phyloP scores from a whole-genome alignment of 1,140 invertebrate species.

The Homarus americanus region DNA sequence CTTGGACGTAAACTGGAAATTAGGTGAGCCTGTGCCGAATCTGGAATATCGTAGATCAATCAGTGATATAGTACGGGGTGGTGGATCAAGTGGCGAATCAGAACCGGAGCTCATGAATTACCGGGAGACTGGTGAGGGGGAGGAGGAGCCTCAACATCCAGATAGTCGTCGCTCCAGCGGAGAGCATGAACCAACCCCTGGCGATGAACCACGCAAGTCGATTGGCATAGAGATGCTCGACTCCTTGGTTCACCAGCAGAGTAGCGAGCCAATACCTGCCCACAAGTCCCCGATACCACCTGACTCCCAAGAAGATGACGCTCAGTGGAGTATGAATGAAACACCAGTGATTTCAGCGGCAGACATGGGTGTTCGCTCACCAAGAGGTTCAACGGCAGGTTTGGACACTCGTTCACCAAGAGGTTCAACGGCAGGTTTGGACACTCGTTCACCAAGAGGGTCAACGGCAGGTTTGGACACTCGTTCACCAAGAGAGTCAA shows the following conservation, averaged over 20 bases:
- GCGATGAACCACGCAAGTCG: neutral
- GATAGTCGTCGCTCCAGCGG: neutral
- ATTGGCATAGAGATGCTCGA: constrained; percentile 5
- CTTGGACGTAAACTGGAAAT: neutral
- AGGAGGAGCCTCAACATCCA: neutral
- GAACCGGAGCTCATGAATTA: neutral
- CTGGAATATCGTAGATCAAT: neutral
- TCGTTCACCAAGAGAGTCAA: neutral
- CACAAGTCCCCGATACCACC: constrained; percentile 16
- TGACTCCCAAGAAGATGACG: neutral
- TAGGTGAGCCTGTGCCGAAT: neutral
- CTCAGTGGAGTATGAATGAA: neutral
- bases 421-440: neutral
- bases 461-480: neutral
- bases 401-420: neutral
- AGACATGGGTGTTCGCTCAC: neutral
- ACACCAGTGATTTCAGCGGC: neutral
- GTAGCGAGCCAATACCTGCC: constrained; percentile 51
- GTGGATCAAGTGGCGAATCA: neutral
- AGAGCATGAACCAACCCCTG: neutral
- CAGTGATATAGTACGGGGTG: neutral
- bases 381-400: neutral
- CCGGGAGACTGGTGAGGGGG: neutral
- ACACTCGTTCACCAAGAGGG: constrained; percentile 16
- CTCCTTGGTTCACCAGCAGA: constrained; percentile 33